Percentiles rank a stretch among this genome's conserved stretches.
phyloP scores from a whole-genome alignment of 2,113 vertebrate genomes.

The Balaenoptera acutorostrata region DNA sequence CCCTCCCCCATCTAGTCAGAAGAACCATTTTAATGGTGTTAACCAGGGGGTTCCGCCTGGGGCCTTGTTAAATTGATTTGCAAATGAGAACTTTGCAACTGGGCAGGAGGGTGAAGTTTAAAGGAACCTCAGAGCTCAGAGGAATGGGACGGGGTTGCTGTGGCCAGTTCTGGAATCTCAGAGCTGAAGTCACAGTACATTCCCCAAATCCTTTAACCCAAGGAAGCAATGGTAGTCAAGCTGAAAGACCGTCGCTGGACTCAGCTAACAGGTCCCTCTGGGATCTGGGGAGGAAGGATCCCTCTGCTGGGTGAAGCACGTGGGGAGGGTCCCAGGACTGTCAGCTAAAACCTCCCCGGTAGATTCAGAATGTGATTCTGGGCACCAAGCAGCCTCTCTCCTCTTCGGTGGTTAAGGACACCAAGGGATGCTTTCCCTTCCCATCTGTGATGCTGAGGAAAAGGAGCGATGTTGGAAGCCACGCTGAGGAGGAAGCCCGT shows the following conservation, averaged over 20 bases:
- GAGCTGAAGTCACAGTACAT: not conserved
- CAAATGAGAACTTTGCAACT: not conserved
- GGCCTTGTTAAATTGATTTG: not conserved
- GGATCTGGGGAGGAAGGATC: constrained; percentile 27
- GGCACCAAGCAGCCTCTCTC: constrained; percentile 41
- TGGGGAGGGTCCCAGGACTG: not conserved
- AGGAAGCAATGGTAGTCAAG: not conserved
- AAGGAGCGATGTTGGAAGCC: constrained; percentile 54
- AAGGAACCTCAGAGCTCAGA: not conserved
- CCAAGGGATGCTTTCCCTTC: constrained; percentile 6
- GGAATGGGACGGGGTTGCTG: not conserved
- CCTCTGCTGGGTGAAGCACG: constrained; percentile 38
- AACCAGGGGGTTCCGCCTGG: not conserved
- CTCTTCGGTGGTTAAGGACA: not conserved
- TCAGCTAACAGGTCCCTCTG: constrained; percentile 27
- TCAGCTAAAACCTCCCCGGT: constrained; percentile 41
- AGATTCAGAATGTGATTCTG: constrained; percentile 64
- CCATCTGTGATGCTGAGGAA: constrained; percentile 40
- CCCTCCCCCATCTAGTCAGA: not conserved
- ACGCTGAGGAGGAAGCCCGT: constrained; percentile 61
- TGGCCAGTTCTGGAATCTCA: not conserved
- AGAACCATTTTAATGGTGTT: not conserved
- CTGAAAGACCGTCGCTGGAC: constrained; percentile 11
- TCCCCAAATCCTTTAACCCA: not conserved
- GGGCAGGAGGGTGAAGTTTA: not conserved